Percentiles rank a stretch among this genome's conserved stretches.
Conservation (phyloP, 2,888 invertebrate genomes). For the Synanthedon formicaeformis region DNA sequence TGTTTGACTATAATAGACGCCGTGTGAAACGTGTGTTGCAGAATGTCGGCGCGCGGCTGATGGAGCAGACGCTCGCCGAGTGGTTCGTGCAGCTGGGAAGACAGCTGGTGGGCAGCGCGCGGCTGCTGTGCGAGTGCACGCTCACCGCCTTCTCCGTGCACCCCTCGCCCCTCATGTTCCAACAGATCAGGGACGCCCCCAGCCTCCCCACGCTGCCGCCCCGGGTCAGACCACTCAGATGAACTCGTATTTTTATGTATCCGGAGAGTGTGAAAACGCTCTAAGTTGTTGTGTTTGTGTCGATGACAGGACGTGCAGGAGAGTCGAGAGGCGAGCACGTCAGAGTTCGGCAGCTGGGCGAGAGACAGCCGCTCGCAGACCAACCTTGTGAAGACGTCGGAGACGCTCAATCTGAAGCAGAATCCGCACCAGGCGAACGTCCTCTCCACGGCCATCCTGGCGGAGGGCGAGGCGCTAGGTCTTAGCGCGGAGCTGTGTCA, state of each 20-base stretch:
- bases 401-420: conserved; percentile 50
- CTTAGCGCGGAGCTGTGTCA: conserved; percentile 75
- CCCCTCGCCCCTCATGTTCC: conserved; percentile 73
- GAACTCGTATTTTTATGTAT: no score
- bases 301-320: conserved; percentile 30
- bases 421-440: conserved; percentile 62
- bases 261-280: background rate
- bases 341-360: conserved; percentile 56
- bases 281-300: conserved; percentile 3
- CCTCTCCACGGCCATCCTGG: conserved; percentile 67
- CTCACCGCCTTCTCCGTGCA: conserved; percentile 82
- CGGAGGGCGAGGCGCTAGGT: conserved; percentile 74
- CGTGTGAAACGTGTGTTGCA: conserved; percentile 27
- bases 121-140: conserved; percentile 77
- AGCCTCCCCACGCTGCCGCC: conserved; percentile 10
- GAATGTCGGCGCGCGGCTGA: conserved; percentile 67
- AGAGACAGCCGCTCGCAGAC: conserved; percentile 57
- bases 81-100: conserved; percentile 76
- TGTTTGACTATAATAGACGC: no score
- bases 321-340: conserved; percentile 19
- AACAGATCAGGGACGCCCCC: conserved; percentile 59
- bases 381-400: conserved; percentile 63
- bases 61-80: conserved; percentile 62
- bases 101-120: conserved; percentile 69
- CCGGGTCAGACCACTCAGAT: no score